phyloP scores from a whole-genome alignment of 2,113 vertebrate genomes.

The Embiotoca jacksoni region DNA sequence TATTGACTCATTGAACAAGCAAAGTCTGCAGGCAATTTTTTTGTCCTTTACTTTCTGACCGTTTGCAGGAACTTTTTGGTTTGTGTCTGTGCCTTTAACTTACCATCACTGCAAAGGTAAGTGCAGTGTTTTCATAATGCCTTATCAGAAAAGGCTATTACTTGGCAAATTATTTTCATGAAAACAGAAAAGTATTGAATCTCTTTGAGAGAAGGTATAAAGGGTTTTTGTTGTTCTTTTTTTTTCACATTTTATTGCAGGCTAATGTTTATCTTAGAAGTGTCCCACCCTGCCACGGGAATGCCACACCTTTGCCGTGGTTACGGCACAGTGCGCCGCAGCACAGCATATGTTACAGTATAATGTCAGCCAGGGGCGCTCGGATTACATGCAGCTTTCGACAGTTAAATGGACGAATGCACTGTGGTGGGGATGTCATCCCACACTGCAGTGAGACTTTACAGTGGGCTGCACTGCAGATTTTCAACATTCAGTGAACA shows the following conservation, averaged over 20 bases:
- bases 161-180: no score
- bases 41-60: slow-evolving; percentile 21
- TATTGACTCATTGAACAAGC: slow-evolving; percentile 66
- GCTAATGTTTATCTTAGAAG: not conserved
- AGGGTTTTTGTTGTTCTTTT: not conserved
- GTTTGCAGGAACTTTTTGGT: slow-evolving; percentile 2
- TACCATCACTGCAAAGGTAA: not conserved
- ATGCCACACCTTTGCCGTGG: not conserved
- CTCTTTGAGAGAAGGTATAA: not conserved
- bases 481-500: not conserved
- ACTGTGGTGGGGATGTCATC: not conserved
- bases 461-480: not conserved
- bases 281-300: not conserved
- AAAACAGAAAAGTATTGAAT: not conserved
- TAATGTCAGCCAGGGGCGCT: not conserved
- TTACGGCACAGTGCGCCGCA: not conserved
- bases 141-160: not conserved
- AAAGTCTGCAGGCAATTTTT: slow-evolving; percentile 56
- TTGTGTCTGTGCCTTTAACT: slow-evolving; percentile 26
- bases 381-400: not conserved
- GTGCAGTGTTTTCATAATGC: not conserved
- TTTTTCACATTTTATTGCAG: slow-evolving; percentile 7
- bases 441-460: not conserved
- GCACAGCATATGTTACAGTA: not conserved
- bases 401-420: not conserved